Evolutionary conservation across 2,113 vertebrate species (phyloP), one percentile per base, ranked within the genome.

Genomic region (Megalops atlanticus): DNA sequence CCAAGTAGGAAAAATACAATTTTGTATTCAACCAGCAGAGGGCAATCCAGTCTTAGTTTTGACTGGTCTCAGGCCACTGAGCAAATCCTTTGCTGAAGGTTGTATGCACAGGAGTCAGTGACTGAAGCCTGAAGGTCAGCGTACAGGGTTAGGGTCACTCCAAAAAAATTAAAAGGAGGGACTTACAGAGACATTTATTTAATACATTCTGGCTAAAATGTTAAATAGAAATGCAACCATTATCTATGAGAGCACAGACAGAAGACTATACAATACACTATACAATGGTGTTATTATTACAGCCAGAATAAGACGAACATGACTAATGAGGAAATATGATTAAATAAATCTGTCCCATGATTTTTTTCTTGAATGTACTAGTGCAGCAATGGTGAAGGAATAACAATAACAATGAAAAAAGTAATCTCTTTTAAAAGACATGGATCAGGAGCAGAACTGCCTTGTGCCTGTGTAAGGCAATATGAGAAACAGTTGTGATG

Each of bases 1-100:
- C 31, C n/a, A n/a, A n/a, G 8, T n/a, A 64, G 11, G n/a, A n/a
- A 1, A 5, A 24, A 10, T 80, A 73, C 64, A 80, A 21, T 71
- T 58, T 64, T 21, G 35, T 21, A 35, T 41, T 31, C 0, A 35
- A 68, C 70, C 82, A 77, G 82, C 41, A 84, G 82, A 84, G 68
- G 79, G 82, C 74, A 71, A 52, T 33, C 16, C 68, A 45, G 24
- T 15, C 45, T 38, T 68, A 77, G 45, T 72, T 71, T 77, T 82
- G 76, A 74, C 12, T 70, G 24, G 40, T 45, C n/a, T 64, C 7
- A 16, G 49, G 18, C 49, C 18, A 54, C 2, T 3, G 49, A 52
- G 8, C 58, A 64, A 58, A 58, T 18, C 18, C 24, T 64, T 64
- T 2, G 58, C 33, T 35, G 21, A 33, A 15, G 4, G 12, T 38